Evolutionary conservation across 2,113 vertebrate species (phyloP).

Genomic region (Scopus umbretta): DNA sequence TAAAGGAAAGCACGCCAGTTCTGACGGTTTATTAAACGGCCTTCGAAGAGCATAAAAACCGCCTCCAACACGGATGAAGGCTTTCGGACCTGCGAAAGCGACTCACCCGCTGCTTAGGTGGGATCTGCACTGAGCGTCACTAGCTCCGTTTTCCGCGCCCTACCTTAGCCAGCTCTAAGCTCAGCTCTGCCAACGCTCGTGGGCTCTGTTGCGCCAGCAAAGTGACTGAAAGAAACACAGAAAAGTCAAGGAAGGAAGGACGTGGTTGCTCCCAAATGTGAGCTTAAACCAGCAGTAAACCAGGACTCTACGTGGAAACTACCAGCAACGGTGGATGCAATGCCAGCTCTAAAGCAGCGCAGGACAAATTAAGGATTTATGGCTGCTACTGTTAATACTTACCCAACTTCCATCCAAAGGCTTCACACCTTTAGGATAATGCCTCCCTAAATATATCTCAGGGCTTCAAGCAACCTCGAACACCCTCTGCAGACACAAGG

Average conservation of each 20-base stretch:
- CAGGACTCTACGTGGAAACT: not conserved
- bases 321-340: fast-evolving
- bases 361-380: not conserved
- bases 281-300: not conserved
- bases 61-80: not conserved
- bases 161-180: not conserved
- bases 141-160: not conserved
- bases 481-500: not conserved
- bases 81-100: not conserved
- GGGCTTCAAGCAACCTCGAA: not conserved
- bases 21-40: not conserved
- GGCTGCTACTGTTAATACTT: not conserved
- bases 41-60: not conserved
- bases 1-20: not conserved
- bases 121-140: not conserved
- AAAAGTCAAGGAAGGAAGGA: not conserved
- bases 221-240: not conserved
- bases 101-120: not conserved
- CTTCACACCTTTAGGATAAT: not conserved
- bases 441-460: not conserved
- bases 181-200: not conserved
- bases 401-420: not conserved
- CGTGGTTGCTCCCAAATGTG: not conserved
- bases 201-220: not conserved
- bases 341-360: not conserved